A percentile compares a stretch with the other conserved stretches of the same genome.
Conservation (phyloP, 2,113 vertebrate species). For the Theristicus caerulescens region DNA sequence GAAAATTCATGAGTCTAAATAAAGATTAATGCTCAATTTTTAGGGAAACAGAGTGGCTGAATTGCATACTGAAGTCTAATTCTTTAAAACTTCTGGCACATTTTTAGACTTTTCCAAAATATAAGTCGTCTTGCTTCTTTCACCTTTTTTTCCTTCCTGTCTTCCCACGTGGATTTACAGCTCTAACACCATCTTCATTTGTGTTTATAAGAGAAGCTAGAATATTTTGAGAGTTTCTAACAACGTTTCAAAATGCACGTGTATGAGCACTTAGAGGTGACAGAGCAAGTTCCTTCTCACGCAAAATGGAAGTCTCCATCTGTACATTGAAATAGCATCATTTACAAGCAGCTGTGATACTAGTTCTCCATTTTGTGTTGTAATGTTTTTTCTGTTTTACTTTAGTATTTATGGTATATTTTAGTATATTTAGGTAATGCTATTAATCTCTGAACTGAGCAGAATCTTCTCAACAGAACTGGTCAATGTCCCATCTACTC, state of each 20-base stretch:
- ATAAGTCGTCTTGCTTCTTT: neutral
- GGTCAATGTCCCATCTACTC: neutral
- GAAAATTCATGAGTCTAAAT: neutral
- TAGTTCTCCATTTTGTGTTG: neutral
- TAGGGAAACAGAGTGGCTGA: neutral
- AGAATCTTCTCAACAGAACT: neutral
- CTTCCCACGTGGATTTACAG: neutral
- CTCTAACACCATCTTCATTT: neutral
- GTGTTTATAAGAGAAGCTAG: neutral
- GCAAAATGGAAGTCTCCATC: neutral
- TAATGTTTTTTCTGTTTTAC: neutral
- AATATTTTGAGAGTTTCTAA: neutral
- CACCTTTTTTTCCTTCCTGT: neutral
- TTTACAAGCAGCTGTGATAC: neutral
- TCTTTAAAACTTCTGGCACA: neutral
- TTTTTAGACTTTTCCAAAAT: neutral
- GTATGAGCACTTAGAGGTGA: neutral
- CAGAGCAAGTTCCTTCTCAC: neutral
- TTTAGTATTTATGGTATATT: neutral
- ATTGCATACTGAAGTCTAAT: neutral
- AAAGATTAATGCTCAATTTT: neutral
- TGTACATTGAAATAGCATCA: neutral
- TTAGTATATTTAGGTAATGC: neutral
- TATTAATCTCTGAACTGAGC: neutral
- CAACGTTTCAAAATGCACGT: neutral